These are phyloP conservation scores for Macaca nemestrina DNA, from an alignment of 2,113 vertebrate genomes.

Conservation along the genomic window DNA sequence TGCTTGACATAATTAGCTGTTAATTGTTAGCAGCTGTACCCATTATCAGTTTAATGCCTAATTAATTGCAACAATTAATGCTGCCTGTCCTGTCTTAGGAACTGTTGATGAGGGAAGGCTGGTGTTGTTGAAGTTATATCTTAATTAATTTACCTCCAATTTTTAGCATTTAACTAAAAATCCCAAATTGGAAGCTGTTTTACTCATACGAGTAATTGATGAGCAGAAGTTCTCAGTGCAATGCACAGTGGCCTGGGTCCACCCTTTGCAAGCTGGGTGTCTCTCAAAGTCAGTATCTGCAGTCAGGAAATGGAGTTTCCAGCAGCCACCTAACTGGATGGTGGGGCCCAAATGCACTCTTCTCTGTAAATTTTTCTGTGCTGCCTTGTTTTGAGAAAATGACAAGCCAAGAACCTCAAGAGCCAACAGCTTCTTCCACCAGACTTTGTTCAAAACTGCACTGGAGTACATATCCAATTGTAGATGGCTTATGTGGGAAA, in stretches of 20 bases:
- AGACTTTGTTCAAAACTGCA: not conserved
- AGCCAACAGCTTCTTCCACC: not conserved
- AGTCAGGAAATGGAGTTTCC: not conserved
- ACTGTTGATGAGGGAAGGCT: conserved; percentile 80
- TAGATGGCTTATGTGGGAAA: not conserved
- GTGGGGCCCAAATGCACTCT: not conserved
- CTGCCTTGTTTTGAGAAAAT: not conserved
- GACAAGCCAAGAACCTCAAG: not conserved
- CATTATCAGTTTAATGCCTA: conserved; percentile 86
- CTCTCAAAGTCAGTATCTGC: not conserved
- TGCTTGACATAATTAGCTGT: conserved; percentile 82
- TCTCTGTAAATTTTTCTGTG: not conserved
- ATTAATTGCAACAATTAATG: conserved; percentile 88
- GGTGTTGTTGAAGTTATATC: conserved; percentile 79
- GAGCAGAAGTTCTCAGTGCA: not conserved
- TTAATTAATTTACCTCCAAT: conserved; percentile 82
- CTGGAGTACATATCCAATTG: not conserved
- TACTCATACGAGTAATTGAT: not conserved
- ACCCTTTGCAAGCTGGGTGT: not conserved
- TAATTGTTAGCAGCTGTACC: conserved; percentile 88
- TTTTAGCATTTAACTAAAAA: conserved; percentile 76
- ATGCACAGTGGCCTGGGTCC: no score
- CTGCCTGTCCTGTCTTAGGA: conserved; percentile 81
- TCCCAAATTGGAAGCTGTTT: conserved; percentile 39
- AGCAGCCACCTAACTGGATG: not conserved